Base-by-base conservation (phyloP, 2,888 invertebrate genomes). In the Mamestra brassicae region DNA sequence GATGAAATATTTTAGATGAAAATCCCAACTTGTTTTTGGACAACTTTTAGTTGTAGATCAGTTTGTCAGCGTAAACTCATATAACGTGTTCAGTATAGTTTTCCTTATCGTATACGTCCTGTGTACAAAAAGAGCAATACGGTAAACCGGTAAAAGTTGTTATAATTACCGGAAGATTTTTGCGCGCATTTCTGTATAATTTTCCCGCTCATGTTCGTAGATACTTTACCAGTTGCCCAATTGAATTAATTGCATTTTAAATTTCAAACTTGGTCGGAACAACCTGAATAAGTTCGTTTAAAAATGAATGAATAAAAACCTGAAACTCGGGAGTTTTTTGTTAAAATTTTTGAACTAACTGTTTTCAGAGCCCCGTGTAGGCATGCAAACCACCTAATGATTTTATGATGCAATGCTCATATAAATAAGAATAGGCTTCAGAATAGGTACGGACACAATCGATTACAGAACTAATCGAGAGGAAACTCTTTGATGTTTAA, bases 401-500 rank as follows among this genome's bases (percentile, higher is more conserved):
- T 70, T 47, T 60, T 63, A 52, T 76, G 74, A 71, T 60, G 76
- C 71, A 78, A 76, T 67, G 38, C 38, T 55, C 36, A 82, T 70
- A 45, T 63, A 65, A 67, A 63, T 70, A 70, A 70, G 61, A 82
- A 86, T 85, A 85, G 68, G 55, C 68, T 74, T 77, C 67, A 75
- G 85, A 85, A 88, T 88, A 89, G 81, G 74, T 75, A 57, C 52
- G 7, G 1, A 52, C 55, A 83, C 90, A 93, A 93, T 92, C 90
- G 91, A 93, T 92, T 91, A 91, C 71, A 57, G 75, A 88, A 74
- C 86, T 85, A 90, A 92, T 93, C 90, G 90, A 92, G 92, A 92
- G 94, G 93, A 93, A 95, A 92, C 92, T 89, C 91, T 94, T 94
- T 94, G 92, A 91, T 89, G 94, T 93, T 89, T 88, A 92, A 85